phyloP scores from a whole-genome alignment of 2,888 invertebrate genomes.

The Amaurobius ferox region DNA sequence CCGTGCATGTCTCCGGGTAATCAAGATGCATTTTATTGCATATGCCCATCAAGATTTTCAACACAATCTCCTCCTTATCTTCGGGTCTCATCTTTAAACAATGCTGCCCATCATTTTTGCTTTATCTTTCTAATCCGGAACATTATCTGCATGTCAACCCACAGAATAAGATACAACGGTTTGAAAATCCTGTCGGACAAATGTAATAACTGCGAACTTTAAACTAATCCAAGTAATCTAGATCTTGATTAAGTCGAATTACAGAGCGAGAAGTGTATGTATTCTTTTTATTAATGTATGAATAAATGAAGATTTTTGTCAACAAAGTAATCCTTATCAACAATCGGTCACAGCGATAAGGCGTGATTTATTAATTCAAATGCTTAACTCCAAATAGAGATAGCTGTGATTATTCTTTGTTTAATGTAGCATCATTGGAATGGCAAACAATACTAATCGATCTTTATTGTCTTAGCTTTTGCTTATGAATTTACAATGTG shows the following conservation, averaged over 20 bases:
- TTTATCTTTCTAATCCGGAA: neutral
- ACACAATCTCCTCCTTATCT: neutral
- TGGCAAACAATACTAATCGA: neutral
- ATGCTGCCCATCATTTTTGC: neutral
- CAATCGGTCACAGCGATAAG: neutral
- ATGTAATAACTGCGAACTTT: slow-evolving; percentile 10
- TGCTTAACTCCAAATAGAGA: neutral
- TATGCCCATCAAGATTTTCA: neutral
- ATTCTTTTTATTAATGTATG: neutral
- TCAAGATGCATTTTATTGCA: neutral
- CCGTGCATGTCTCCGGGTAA: neutral
- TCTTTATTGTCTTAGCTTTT: neutral
- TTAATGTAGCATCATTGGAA: neutral
- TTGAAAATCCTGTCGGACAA: slow-evolving; percentile 7
- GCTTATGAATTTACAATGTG: neutral
- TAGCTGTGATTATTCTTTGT: neutral
- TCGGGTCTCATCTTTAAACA: slow-evolving; percentile 4
- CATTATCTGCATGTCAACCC: neutral
- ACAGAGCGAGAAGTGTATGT: neutral
- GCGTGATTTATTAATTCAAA: neutral
- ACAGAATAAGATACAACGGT: neutral
- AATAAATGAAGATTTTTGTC: slow-evolving; percentile 1
- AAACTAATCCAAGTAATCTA: neutral
- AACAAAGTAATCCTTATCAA: neutral
- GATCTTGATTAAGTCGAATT: neutral